Evolutionary conservation across 2,888 invertebrate species (phyloP).

Genomic region (Automeris io): DNA sequence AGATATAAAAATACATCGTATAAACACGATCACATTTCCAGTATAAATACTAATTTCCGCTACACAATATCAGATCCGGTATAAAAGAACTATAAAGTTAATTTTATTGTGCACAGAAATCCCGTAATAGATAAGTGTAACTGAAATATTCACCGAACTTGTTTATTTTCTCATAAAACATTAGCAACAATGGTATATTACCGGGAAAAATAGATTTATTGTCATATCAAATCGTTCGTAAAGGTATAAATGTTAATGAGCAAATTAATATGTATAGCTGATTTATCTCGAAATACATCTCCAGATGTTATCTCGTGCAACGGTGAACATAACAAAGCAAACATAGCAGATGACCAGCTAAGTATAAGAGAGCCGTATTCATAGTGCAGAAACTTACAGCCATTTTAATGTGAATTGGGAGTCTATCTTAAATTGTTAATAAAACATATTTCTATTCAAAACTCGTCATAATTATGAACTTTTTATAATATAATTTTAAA

Average conservation of each 20-base stretch:
- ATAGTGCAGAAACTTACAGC: conserved; percentile 3
- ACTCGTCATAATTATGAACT: too few species aligned
- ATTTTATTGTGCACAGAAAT: not conserved
- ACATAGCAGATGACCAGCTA: conserved; percentile 25
- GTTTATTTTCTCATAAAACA: conserved; percentile 1
- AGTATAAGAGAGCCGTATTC: conserved; percentile 6
- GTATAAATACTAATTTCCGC: not conserved
- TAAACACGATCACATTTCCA: too few species aligned
- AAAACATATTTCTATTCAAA: too few species aligned
- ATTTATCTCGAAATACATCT: conserved; percentile 37
- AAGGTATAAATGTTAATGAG: conserved; percentile 25
- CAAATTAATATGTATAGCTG: conserved; percentile 25
- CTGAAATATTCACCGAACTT: not conserved
- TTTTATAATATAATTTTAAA: too few species aligned
- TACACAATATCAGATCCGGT: not conserved
- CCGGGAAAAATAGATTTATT: conserved; percentile 21
- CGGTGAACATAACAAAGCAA: conserved; percentile 32
- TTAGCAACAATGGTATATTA: conserved; percentile 12
- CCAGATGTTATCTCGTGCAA: conserved; percentile 29
- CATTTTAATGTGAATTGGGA: not conserved
- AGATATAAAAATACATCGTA: too few species aligned
- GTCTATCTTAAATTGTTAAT: too few species aligned
- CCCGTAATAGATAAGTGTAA: not conserved
- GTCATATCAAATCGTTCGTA: conserved; percentile 14
- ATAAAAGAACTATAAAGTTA: not conserved